Conservation (phyloP, 2,888 invertebrate genomes). For the Drosophila dives region DNA sequence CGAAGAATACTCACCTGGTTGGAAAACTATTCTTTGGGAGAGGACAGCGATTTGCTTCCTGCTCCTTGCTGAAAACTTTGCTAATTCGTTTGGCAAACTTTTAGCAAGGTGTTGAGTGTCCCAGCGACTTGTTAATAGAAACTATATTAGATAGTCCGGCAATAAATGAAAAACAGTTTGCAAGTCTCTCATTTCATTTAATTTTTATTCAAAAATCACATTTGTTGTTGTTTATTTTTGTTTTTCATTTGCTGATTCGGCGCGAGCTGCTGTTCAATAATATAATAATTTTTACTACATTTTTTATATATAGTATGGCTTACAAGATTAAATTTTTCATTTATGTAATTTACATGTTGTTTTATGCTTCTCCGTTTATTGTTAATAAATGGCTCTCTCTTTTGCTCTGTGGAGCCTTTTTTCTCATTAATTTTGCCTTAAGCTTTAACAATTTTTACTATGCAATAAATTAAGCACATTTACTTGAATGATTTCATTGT, state of each 20-base stretch:
- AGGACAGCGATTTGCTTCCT: slow-evolving; percentile 37
- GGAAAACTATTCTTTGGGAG: slow-evolving; percentile 40
- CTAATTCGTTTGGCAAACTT: slow-evolving; percentile 67
- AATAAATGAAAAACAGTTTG: slow-evolving; percentile 3
- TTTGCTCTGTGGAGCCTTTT: background rate
- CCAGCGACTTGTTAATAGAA: slow-evolving; percentile 45
- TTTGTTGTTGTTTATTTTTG: slow-evolving; percentile 62
- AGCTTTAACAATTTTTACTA: slow-evolving; percentile 76
- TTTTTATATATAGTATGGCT: slow-evolving; percentile 43
- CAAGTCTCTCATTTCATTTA: slow-evolving; percentile 60
- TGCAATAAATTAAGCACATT: slow-evolving; percentile 67
- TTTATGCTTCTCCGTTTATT: slow-evolving; percentile 49
- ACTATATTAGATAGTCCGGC: slow-evolving; percentile 54
- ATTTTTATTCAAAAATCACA: slow-evolving; percentile 81
- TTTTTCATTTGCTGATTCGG: slow-evolving; percentile 43
- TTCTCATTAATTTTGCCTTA: slow-evolving; percentile 47
- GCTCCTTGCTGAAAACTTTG: slow-evolving; percentile 58
- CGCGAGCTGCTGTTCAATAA: slow-evolving; percentile 60
- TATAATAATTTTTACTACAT: slow-evolving; percentile 41
- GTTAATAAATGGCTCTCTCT: slow-evolving; percentile 8
- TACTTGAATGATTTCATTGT: slow-evolving; percentile 30
- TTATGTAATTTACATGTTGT: slow-evolving; percentile 70
- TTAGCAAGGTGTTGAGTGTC: slow-evolving; percentile 48
- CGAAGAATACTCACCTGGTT: slow-evolving; percentile 15
- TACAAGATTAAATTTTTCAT: slow-evolving; percentile 47